Evolutionary conservation across 2,113 vertebrate genomes (phyloP).

Genomic region (Ranitomeya imitator): DNA sequence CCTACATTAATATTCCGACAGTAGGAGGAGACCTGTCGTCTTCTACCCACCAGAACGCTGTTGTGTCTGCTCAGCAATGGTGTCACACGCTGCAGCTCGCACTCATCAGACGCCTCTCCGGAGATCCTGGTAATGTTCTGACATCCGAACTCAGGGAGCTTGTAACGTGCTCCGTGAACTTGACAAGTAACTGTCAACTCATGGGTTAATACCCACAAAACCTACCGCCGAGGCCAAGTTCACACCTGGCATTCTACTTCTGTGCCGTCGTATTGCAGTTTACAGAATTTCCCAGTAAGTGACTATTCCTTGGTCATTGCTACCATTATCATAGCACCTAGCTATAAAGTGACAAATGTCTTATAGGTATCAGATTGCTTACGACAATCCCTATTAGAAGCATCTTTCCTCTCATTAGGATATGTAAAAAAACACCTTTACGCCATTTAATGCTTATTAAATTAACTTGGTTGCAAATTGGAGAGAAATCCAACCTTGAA

Average conservation of each 20-base stretch:
- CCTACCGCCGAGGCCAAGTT: neutral
- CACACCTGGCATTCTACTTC: neutral
- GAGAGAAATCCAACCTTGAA: too few species aligned
- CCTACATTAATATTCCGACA: slow-evolving; percentile 31
- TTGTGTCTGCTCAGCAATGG: slow-evolving; percentile 20
- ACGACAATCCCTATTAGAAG: too few species aligned
- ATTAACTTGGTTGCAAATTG: too few species aligned
- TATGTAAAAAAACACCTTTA: too few species aligned
- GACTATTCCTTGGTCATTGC: too few species aligned
- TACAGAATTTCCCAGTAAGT: too few species aligned
- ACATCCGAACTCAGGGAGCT: neutral
- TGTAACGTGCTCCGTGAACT: neutral
- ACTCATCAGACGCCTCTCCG: slow-evolving; percentile 2
- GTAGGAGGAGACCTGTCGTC: slow-evolving; percentile 29
- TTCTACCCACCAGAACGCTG: slow-evolving; percentile 35
- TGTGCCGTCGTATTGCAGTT: too few species aligned
- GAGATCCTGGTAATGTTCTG: neutral
- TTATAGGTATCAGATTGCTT: too few species aligned
- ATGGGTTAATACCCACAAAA: neutral
- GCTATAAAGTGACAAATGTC: too few species aligned
- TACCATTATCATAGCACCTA: too few species aligned
- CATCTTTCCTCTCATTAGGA: too few species aligned
- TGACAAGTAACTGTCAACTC: neutral
- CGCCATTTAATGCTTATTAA: too few species aligned
- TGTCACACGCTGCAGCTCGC: slow-evolving; percentile 12